Evolutionary conservation across 1,140 invertebrate genomes (phyloP).

Genomic region (Liolophura sinensis): DNA sequence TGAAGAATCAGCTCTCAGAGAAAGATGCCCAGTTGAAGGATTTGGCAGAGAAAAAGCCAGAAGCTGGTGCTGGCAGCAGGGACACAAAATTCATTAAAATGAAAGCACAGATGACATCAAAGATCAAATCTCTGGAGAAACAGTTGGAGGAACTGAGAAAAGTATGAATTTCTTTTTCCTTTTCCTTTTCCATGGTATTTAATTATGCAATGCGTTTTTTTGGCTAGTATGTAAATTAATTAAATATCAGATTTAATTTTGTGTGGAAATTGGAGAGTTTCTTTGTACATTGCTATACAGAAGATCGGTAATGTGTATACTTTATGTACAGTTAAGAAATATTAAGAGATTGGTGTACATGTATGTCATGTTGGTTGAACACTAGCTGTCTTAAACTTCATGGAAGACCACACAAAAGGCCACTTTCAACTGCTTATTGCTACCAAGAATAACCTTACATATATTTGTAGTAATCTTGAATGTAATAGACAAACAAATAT

Average conservation of each 20-base stretch:
- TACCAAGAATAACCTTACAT: background rate
- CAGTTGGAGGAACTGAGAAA: constrained; percentile 73
- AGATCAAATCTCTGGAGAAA: constrained; percentile 82
- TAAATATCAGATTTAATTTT: background rate
- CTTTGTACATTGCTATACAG: background rate
- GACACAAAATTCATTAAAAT: constrained; percentile 75
- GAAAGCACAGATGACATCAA: constrained; percentile 77
- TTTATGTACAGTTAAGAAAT: too few relatives aligned
- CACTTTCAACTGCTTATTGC: too few relatives aligned
- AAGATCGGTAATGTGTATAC: too few relatives aligned
- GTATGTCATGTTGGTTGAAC: too few relatives aligned
- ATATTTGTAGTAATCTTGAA: background rate
- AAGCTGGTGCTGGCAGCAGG: constrained; percentile 1
- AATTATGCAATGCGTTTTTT: background rate
- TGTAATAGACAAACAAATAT: background rate
- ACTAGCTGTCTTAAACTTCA: too few relatives aligned
- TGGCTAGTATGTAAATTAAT: background rate
- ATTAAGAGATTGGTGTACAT: too few relatives aligned
- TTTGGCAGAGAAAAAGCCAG: constrained; percentile 13
- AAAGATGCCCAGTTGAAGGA: constrained; percentile 7
- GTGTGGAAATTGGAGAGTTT: background rate
- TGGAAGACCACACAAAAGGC: too few relatives aligned
- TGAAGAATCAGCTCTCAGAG: constrained; percentile 37
- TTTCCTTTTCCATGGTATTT: background rate
- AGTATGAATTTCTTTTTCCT: constrained; percentile 20